Conservation (phyloP, 2,797 vertebrate species). For the Gymnothorax javanicus region DNA sequence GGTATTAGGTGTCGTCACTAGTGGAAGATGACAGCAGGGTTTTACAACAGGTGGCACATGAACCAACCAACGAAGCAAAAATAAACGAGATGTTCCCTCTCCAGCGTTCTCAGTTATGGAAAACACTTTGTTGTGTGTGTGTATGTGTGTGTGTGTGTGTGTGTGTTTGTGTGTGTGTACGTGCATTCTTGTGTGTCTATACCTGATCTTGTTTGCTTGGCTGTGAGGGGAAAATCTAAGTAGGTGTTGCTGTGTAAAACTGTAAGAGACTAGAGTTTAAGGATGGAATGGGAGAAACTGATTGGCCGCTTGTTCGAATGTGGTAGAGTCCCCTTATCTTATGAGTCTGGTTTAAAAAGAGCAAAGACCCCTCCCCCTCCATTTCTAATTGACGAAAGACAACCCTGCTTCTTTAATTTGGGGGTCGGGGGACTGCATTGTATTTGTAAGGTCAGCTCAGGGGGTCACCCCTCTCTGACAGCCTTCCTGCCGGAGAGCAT, state of each 20-base stretch:
- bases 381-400: conserved; percentile 71
- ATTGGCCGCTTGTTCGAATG: not conserved
- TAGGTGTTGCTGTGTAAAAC: not conserved
- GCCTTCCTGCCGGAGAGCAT: conserved; percentile 73
- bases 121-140: not conserved
- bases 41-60: not conserved
- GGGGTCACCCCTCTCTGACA: conserved; percentile 67
- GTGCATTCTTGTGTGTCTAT: not conserved
- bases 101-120: not conserved
- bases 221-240: not conserved
- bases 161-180: not conserved
- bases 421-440: conserved; percentile 73
- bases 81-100: not conserved
- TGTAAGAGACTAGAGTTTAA: not conserved
- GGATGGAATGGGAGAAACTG: not conserved
- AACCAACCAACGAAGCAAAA: not conserved
- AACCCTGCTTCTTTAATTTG: conserved; percentile 74
- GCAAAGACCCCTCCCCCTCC: conserved; percentile 46
- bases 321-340: conserved; percentile 18
- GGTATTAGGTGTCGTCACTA: not conserved
- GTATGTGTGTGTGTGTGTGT: not conserved
- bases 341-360: conserved; percentile 31
- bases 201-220: not conserved
- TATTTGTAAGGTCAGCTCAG: conserved; percentile 74
- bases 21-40: not conserved